Evolutionary conservation across 2,797 vertebrate genomes (phyloP).

Genomic region (Urosaurus nigricauda): DNA sequence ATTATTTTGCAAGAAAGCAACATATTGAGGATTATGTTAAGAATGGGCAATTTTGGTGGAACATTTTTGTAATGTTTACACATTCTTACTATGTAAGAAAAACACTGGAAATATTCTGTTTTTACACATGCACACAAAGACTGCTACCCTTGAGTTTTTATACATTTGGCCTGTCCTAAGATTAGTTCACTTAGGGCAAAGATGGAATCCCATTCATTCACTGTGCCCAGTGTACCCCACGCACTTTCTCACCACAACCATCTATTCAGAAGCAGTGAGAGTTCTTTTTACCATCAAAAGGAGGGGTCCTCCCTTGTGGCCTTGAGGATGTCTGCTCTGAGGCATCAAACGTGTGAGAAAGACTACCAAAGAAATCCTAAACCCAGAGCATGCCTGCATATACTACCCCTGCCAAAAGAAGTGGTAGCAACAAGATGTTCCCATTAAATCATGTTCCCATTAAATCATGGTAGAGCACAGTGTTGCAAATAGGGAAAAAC

Average conservation of each 20-base stretch:
- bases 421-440: neutral
- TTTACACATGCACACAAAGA: neutral
- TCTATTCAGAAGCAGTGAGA: neutral
- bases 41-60: neutral
- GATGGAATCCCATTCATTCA: neutral
- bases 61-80: neutral
- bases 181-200: neutral
- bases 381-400: neutral
- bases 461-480: neutral
- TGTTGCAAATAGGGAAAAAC: neutral
- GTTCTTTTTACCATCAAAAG: neutral
- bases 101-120: neutral
- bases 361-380: neutral
- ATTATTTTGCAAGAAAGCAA: neutral
- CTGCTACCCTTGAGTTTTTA: neutral
- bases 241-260: neutral
- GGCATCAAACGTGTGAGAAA: neutral
- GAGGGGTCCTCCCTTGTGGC: neutral
- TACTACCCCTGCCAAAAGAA: neutral
- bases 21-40: neutral
- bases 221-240: neutral
- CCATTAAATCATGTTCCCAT: neutral
- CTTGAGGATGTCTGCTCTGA: neutral
- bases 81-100: neutral
- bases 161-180: neutral